Base-by-base conservation (phyloP, 2,797 vertebrate genomes). In the Myotis findleyi region DNA sequence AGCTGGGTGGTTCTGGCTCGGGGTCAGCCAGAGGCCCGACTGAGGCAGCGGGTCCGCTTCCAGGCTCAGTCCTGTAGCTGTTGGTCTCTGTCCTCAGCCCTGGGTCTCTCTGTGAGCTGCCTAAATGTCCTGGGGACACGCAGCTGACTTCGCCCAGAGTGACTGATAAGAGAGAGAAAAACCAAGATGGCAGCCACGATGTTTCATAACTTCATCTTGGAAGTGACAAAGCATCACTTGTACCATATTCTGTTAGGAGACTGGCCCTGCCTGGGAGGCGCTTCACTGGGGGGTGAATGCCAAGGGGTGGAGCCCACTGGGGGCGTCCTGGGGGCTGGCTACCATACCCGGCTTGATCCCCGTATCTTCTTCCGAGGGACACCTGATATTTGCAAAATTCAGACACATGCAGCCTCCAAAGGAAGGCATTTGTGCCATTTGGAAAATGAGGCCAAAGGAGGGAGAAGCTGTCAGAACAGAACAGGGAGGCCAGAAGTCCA, bases 61-160 rank as follows among this genome's bases (percentile, higher is more conserved):
- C 36, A 44, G 18, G 20, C 36, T 47, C n/a, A 17, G 17, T 51
- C 0, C 0, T 4, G 7, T 18, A 3, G 1, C 4, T 10, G 17
- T 16, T 0, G 3, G 64, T 49, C 72, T 44, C 20, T 21, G 57
- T 20, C 41, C 68, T 76, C 14, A 0, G n/a, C 21, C 7, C 0
- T 1, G 75, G 49, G 69, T 36, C 14, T 17, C 79, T 38, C 21
- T 6, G 7, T 3, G 71, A 16, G 12, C 55, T 66, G 16, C 41
- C 75, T 7, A 4, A 38, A 11, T 49, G 47, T 80, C 85, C 33
- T 38, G 23, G 14, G 2, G 33, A 53, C 10, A 0, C 0, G 44
- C 72, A 88, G 36, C 33, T 33, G 59, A 20, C 41, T 82, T 55
- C n/a, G 53, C 83, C 53, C 23, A 23, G 73, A 64, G 44, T 1